phyloP scores from a whole-genome alignment of 2,888 invertebrate species.

The Tridacna crocea region DNA sequence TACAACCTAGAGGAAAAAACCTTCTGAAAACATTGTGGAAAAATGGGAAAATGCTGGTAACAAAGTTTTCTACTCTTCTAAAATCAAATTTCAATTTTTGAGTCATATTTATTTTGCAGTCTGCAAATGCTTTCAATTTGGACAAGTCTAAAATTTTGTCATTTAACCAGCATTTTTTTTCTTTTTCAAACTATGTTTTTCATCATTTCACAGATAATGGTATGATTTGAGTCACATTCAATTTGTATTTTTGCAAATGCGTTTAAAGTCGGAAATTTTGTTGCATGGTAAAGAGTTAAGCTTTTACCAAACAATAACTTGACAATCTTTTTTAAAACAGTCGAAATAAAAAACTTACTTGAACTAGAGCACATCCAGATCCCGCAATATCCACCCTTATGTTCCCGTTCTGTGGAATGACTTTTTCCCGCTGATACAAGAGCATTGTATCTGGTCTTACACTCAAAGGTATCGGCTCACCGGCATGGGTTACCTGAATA shows the following conservation, averaged over 20 bases:
- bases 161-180: no score
- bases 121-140: not conserved
- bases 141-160: not conserved
- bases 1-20: no score
- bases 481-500: not conserved
- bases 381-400: slow-evolving; percentile 66
- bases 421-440: slow-evolving; percentile 67
- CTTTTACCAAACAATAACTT: no score
- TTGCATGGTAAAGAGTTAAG: not conserved
- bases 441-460: slow-evolving; percentile 42
- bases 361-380: slow-evolving; percentile 78
- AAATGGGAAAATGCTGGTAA: not conserved
- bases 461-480: slow-evolving; percentile 25
- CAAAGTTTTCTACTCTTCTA: not conserved
- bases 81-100: not conserved
- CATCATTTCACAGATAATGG: no score
- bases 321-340: no score
- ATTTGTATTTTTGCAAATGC: no score
- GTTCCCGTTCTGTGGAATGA: slow-evolving; percentile 29
- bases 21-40: no score
- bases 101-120: not conserved
- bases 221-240: no score
- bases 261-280: no score
- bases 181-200: no score
- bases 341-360: slow-evolving; percentile 68